These are phyloP conservation scores for Drosophila kanapiae DNA, from an alignment of 1,140 invertebrate genomes.

Conservation along the genomic window DNA sequence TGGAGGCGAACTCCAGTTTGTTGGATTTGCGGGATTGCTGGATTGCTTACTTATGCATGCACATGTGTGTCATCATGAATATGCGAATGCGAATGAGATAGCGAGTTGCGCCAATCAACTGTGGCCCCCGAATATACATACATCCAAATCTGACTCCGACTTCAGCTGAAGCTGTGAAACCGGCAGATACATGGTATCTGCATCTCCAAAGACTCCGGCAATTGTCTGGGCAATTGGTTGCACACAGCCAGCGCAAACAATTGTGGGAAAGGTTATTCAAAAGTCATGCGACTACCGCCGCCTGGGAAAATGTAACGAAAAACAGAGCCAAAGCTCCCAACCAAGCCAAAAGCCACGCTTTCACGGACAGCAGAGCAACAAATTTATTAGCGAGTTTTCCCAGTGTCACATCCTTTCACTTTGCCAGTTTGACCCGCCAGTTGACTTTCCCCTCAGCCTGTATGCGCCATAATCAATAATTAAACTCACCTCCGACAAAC, in stretches of 20 bases:
- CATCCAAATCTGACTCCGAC: neutral
- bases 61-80: constrained; percentile 79
- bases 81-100: constrained; percentile 51
- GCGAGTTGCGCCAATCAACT: constrained; percentile 68
- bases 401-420: constrained; percentile 64
- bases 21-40: constrained; percentile 1
- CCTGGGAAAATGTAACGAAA: constrained; percentile 61
- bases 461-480: constrained; percentile 76
- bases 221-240: constrained; percentile 75
- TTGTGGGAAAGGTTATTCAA: constrained; percentile 79
- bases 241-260: constrained; percentile 66
- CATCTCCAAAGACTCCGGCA: constrained; percentile 41
- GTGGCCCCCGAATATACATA: constrained; percentile 13
- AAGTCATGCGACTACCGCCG: constrained; percentile 67
- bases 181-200: constrained; percentile 26
- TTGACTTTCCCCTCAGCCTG: constrained; percentile 4
- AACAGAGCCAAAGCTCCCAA: constrained; percentile 9
- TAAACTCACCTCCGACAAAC: constrained; percentile 55
- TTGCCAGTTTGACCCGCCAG: constrained; percentile 53
- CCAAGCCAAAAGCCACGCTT: constrained; percentile 42
- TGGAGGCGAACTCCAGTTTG: constrained; percentile 38
- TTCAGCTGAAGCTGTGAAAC: constrained; percentile 19
- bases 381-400: constrained; percentile 42
- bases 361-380: constrained; percentile 41
- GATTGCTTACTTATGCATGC: constrained; percentile 76